A percentile compares a stretch with the other conserved stretches of the same genome.
phyloP scores from a whole-genome alignment of 2,797 vertebrate genomes.

The Tenualosa thibaudeaui region DNA sequence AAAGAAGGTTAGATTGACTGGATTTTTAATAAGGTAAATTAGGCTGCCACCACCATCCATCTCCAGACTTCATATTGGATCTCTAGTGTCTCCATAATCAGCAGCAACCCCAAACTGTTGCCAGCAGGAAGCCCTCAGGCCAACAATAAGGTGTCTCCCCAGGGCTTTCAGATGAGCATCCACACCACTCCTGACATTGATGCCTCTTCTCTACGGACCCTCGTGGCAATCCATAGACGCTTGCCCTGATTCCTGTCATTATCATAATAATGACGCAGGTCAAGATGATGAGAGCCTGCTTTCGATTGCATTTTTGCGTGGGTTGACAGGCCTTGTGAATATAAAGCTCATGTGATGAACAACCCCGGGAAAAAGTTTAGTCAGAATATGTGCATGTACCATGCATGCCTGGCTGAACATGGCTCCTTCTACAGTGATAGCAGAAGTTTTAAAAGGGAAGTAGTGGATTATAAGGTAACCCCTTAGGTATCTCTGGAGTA shows the following conservation, averaged over 20 bases:
- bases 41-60: constrained; percentile 10
- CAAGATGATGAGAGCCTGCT: neutral
- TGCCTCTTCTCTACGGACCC: neutral
- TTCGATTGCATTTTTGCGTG: neutral
- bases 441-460: neutral
- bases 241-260: neutral
- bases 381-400: neutral
- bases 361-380: neutral
- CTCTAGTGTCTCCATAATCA: neutral
- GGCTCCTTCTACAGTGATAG: neutral
- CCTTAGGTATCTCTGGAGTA: too few species aligned
- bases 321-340: neutral
- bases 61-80: neutral
- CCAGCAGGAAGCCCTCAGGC: neutral
- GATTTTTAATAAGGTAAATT: neutral
- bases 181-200: neutral
- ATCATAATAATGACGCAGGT: neutral
- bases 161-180: neutral
- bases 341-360: neutral
- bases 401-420: neutral
- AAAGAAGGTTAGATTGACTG: neutral
- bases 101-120: neutral
- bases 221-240: neutral
- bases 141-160: neutral
- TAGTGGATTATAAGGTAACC: too few species aligned